Conservation (phyloP, 2,113 vertebrate species). For the Dasyornis broadbenti region DNA sequence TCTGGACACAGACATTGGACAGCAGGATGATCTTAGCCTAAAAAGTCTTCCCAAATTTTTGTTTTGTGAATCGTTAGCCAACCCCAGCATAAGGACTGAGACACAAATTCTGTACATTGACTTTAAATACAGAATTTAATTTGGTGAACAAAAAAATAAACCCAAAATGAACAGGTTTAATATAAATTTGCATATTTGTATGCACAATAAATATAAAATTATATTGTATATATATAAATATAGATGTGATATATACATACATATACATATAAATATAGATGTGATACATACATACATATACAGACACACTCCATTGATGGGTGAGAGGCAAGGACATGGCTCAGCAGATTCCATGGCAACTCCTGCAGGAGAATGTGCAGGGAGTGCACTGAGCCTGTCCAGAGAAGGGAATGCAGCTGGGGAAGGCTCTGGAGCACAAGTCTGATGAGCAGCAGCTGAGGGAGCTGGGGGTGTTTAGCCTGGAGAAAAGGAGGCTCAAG, state of each 20-base stretch:
- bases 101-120: neutral
- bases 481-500: neutral
- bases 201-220: neutral
- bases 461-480: neutral
- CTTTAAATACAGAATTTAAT: neutral
- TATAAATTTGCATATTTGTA: neutral
- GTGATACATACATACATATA: neutral
- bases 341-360: neutral
- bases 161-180: rapidly evolving
- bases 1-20: neutral
- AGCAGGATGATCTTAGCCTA: neutral
- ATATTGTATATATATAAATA: neutral
- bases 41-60: neutral
- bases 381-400: neutral
- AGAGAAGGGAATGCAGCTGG: neutral
- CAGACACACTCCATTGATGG: neutral
- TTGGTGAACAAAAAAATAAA: neutral
- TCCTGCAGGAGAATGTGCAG: neutral
- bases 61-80: neutral
- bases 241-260: no score
- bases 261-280: no score
- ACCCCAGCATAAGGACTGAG: neutral
- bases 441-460: neutral
- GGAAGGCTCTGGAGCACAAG: neutral
- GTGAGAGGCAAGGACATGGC: neutral